Evolutionary conservation across 2,888 invertebrate species (phyloP).

Genomic region (Eugnorisma glareosa): DNA sequence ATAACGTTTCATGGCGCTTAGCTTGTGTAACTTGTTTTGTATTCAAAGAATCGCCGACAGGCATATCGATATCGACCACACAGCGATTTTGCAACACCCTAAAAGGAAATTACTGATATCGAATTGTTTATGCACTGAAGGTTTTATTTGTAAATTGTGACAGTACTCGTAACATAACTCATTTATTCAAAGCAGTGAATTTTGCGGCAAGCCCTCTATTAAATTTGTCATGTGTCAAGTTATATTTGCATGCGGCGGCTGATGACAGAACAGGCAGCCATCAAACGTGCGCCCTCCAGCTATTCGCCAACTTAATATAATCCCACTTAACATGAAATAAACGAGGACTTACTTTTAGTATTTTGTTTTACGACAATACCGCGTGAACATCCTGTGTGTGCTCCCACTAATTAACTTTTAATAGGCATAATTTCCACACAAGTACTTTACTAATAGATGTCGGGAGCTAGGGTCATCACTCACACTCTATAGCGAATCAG

Average conservation of each 20-base stretch:
- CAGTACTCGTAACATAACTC: slow-evolving; percentile 40
- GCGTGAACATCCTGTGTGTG: slow-evolving; percentile 69
- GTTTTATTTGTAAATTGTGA: slow-evolving; percentile 30
- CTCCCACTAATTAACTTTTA: slow-evolving; percentile 72
- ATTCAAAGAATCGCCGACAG: slow-evolving; percentile 36
- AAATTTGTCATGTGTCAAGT: slow-evolving; percentile 69
- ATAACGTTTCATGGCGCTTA: slow-evolving; percentile 47
- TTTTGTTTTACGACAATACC: slow-evolving; percentile 70
- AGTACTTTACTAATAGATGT: slow-evolving; percentile 63
- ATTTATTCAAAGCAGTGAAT: slow-evolving; percentile 63
- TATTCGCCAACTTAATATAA: slow-evolving; percentile 68
- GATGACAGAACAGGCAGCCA: slow-evolving; percentile 70
- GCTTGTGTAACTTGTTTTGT: slow-evolving; percentile 54
- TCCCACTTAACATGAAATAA: slow-evolving; percentile 69
- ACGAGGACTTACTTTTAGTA: slow-evolving; percentile 65
- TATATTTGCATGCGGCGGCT: slow-evolving; percentile 68
- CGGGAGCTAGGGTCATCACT: slow-evolving; percentile 55
- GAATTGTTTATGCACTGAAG: slow-evolving; percentile 14
- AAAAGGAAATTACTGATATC: slow-evolving; percentile 31
- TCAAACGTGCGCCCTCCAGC: slow-evolving; percentile 65
- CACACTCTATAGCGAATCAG: slow-evolving; percentile 43
- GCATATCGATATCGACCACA: slow-evolving; percentile 30
- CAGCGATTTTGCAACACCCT: slow-evolving; percentile 28
- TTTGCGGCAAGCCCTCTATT: slow-evolving; percentile 66
- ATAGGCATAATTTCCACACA: slow-evolving; percentile 68